Conservation (phyloP, 2,797 vertebrate genomes). For the Myioborus melanocephalus region DNA sequence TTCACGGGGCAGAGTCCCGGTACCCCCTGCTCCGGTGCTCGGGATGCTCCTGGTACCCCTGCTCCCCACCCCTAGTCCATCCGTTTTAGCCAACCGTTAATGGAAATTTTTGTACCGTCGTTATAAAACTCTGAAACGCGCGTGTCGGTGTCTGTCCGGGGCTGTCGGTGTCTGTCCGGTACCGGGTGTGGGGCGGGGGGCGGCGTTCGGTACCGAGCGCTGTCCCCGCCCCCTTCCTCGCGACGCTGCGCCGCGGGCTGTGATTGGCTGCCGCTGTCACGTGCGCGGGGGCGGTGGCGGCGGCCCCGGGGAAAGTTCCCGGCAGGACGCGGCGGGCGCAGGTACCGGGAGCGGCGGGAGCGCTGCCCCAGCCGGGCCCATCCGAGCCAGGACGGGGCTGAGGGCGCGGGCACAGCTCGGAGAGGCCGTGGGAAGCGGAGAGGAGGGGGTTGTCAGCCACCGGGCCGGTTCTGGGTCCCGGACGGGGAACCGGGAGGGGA, state of each 20-base stretch:
- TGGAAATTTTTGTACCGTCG: constrained; percentile 49
- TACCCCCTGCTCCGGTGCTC: not conserved
- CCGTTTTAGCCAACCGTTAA: not conserved
- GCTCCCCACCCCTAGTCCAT: too few relatives aligned
- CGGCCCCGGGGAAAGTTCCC: not conserved
- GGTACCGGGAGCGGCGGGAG: not conserved
- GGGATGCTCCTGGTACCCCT: not conserved
- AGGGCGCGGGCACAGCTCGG: not conserved
- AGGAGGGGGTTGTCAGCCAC: too few relatives aligned
- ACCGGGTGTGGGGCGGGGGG: rapidly evolving
- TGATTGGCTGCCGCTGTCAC: not conserved
- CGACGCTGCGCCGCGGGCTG: not conserved
- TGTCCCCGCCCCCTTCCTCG: not conserved
- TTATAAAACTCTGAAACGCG: constrained; percentile 23
- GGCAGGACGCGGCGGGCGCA: not conserved
- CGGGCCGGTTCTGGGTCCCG: not conserved
- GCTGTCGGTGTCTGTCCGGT: not conserved
- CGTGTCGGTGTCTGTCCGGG: not conserved
- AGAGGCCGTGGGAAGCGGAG: not conserved
- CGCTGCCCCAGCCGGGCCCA: rapidly evolving
- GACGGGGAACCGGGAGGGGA: too few relatives aligned
- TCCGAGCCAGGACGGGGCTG: not conserved
- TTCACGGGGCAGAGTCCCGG: not conserved
- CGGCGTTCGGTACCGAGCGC: not conserved
- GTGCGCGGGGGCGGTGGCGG: not conserved